These are phyloP conservation scores for Cotesia congregata DNA, from an alignment of 2,888 invertebrate species.

Conservation along the genomic window DNA sequence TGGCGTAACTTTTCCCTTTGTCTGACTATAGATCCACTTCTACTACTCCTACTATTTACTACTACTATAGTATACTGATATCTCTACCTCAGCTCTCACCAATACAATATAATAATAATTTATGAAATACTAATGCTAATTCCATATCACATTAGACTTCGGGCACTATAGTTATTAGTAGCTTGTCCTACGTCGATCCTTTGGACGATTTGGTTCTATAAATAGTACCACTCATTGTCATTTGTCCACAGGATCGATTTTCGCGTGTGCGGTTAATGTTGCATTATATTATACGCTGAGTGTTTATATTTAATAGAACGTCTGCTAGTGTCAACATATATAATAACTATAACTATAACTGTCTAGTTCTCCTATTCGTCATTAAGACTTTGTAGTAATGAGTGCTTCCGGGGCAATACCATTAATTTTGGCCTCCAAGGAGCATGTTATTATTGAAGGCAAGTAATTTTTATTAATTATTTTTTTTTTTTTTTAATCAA, in stretches of 20 bases:
- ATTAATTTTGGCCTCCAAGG: conserved; percentile 63
- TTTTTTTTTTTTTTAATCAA: conserved; percentile 6
- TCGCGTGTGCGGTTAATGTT: neutral
- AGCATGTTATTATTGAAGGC: conserved; percentile 61
- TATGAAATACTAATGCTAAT: too few species aligned
- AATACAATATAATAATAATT: neutral
- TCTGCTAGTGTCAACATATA: neutral
- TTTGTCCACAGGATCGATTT: neutral
- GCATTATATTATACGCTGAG: neutral
- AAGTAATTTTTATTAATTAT: conserved; percentile 51
- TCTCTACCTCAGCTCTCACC: neutral
- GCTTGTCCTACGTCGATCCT: neutral
- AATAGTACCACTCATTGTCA: neutral
- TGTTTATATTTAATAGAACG: neutral
- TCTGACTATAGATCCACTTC: conserved; percentile 16
- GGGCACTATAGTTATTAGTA: neutral
- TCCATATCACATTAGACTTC: neutral
- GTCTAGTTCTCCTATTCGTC: neutral
- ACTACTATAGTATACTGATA: neutral
- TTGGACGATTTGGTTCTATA: neutral
- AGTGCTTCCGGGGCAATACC: conserved; percentile 65
- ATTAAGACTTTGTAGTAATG: conserved; percentile 50
- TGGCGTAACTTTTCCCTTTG: conserved; percentile 13
- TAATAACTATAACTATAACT: neutral
- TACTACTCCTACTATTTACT: conserved; percentile 15